Percentiles rank a stretch among this genome's conserved stretches.
Conservation (phyloP, 2,888 invertebrate genomes). For the Agrotis segetum region DNA sequence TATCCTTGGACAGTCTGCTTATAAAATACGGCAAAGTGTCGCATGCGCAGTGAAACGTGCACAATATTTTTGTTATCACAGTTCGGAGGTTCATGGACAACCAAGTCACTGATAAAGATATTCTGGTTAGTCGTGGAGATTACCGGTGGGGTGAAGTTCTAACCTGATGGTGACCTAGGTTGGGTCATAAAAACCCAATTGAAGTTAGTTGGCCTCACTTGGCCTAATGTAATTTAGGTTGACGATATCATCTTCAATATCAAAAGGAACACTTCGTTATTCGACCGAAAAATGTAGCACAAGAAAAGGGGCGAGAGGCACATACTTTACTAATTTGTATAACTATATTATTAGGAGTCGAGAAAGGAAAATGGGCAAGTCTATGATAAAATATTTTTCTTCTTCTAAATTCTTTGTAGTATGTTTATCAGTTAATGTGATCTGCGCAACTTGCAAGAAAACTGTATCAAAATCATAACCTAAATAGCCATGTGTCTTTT, state of each 20-base stretch:
- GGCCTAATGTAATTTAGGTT: neutral
- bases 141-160: neutral
- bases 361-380: too few relatives aligned
- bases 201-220: too few relatives aligned
- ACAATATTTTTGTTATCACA: constrained; percentile 11
- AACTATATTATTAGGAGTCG: neutral
- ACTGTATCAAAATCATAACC: neutral
- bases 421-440: neutral
- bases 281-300: neutral
- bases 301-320: neutral
- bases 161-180: neutral
- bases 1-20: constrained; percentile 48
- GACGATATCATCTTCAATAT: neutral
- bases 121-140: neutral
- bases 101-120: neutral
- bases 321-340: neutral
- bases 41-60: constrained; percentile 33
- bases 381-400: too few relatives aligned
- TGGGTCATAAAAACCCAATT: neutral
- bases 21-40: constrained; percentile 13
- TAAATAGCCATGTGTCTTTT: neutral
- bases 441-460: neutral
- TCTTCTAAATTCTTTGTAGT: too few relatives aligned
- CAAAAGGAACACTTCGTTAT: neutral
- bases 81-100: constrained; percentile 12